Conservation (phyloP, 2,113 vertebrate genomes). For the Alethe castanea region DNA sequence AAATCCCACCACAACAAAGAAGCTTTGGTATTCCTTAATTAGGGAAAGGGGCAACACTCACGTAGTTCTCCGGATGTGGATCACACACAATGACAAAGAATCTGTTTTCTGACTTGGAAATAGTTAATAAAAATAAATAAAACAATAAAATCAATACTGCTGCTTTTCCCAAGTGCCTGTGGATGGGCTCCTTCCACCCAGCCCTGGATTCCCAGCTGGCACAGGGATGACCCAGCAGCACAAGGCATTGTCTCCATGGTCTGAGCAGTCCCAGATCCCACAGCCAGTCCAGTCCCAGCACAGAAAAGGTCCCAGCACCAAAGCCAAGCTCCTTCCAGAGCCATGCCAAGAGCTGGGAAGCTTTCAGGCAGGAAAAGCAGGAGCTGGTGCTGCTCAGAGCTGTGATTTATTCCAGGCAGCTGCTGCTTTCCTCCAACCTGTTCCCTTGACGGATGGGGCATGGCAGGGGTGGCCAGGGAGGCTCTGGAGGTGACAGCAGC, state of each 20-base stretch:
- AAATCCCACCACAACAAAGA: neutral
- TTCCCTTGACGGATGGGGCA: conserved; percentile 30
- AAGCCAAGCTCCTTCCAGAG: neutral
- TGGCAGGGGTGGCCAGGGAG: neutral
- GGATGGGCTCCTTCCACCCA: neutral
- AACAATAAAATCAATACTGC: neutral
- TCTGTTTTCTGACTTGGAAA: neutral
- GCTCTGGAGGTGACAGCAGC: conserved; percentile 20
- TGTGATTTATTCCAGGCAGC: conserved; percentile 27
- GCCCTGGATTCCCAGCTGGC: neutral
- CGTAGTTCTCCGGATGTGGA: accelerated
- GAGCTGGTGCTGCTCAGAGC: neutral
- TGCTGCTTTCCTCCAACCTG: neutral
- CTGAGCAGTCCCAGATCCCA: neutral
- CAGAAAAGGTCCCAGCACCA: accelerated
- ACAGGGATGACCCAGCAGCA: neutral
- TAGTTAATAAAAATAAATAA: neutral
- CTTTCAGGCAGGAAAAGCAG: neutral
- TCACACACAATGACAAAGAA: accelerated
- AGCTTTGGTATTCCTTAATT: neutral
- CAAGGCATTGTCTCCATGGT: accelerated
- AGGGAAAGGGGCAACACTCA: neutral
- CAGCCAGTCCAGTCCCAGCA: neutral
- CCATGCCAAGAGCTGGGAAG: neutral
- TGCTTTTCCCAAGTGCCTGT: too few relatives aligned